These are phyloP conservation scores for Drosophila albomicans DNA, from an alignment of 1,140 invertebrate species.

Conservation along the genomic window DNA sequence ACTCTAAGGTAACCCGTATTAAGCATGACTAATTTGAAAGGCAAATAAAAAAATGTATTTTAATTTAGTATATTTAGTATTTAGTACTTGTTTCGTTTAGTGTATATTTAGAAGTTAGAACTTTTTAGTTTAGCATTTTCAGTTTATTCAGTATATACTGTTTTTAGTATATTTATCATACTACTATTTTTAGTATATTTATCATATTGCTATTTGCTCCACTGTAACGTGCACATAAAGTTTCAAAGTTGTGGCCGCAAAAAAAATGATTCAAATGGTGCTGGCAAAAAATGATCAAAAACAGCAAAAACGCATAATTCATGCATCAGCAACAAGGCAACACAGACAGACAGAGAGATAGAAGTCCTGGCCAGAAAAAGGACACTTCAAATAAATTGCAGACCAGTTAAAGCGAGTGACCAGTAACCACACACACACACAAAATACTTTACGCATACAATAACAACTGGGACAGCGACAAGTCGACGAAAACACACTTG, in stretches of 20 bases:
- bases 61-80: background rate
- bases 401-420: conserved; percentile 20
- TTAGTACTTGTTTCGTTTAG: too few relatives aligned
- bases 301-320: conserved; percentile 82
- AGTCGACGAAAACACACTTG: conserved; percentile 64
- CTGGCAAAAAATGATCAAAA: conserved; percentile 76
- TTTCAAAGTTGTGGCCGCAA: conserved; percentile 40
- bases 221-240: conserved; percentile 45
- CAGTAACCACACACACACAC: conserved; percentile 17
- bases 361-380: conserved; percentile 27
- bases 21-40: too few relatives aligned
- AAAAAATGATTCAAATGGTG: conserved; percentile 29
- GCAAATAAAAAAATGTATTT: background rate
- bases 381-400: conserved; percentile 71
- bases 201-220: conserved; percentile 2
- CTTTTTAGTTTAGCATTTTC: background rate
- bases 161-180: too few relatives aligned
- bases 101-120: too few relatives aligned
- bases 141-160: background rate
- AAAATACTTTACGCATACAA: conserved; percentile 24
- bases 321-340: conserved; percentile 74
- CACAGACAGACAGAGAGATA: background rate
- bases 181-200: too few relatives aligned
- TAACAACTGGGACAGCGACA: conserved; percentile 36
- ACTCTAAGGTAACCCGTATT: too few relatives aligned